Evolutionary conservation across 2,888 invertebrate genomes (phyloP).

Genomic region (Trachelus troglodyta): DNA sequence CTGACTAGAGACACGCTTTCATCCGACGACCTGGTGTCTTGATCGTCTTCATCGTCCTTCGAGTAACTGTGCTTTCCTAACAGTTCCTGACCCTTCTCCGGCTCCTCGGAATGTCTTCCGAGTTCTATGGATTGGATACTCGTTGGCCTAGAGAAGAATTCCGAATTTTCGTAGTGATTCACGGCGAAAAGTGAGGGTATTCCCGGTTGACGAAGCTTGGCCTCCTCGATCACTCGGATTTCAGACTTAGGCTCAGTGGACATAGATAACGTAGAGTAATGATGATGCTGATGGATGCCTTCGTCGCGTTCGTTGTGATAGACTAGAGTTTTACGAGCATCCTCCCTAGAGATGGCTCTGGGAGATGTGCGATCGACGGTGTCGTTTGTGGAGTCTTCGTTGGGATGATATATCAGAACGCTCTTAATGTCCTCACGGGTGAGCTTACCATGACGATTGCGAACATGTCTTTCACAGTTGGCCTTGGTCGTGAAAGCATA

Average conservation of each 20-base stretch:
- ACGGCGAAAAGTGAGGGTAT: constrained; percentile 14
- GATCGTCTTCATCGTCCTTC: constrained; percentile 66
- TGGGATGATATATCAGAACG: constrained; percentile 87
- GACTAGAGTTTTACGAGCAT: constrained; percentile 51
- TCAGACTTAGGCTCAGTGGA: constrained; percentile 33
- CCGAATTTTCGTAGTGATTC: constrained; percentile 35
- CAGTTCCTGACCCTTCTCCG: constrained; percentile 34
- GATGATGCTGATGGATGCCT: constrained; percentile 27
- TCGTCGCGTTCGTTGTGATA: constrained; percentile 47
- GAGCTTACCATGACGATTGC: constrained; percentile 89
- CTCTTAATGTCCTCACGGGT: constrained; percentile 90
- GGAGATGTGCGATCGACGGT: constrained; percentile 42
- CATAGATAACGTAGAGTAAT: constrained; percentile 29
- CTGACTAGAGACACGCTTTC: constrained; percentile 60
- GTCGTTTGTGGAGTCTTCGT: constrained; percentile 85
- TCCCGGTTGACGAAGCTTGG: constrained; percentile 17
- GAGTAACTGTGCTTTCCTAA: constrained; percentile 15
- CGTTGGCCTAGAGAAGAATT: constrained; percentile 33
- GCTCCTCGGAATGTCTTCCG: constrained; percentile 36
- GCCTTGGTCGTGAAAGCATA: constrained; percentile 98
- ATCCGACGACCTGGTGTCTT: constrained; percentile 55
- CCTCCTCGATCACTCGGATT: constrained; percentile 41
- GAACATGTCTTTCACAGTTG: constrained; percentile 93
- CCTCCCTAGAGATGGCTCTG: constrained; percentile 45
- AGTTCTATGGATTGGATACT: constrained; percentile 42